A percentile compares a stretch with the other conserved stretches of the same genome.
Conservation (phyloP, 1,140 invertebrate species). For the Drosophila virilis region DNA sequence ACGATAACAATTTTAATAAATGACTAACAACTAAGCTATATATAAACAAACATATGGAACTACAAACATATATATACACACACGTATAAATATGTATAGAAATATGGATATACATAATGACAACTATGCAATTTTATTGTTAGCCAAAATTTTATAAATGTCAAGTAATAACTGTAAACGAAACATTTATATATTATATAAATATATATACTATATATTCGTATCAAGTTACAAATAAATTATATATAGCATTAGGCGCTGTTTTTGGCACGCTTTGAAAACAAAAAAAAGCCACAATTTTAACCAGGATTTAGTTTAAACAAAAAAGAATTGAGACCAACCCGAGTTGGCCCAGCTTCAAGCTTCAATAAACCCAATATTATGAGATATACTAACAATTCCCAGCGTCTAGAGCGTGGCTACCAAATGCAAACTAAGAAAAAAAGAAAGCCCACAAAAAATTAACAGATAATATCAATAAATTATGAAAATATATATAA, state of each 20-base stretch:
- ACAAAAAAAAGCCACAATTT: background rate
- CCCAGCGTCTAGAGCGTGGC: conserved; percentile 59
- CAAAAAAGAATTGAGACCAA: conserved; percentile 10
- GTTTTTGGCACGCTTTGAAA: conserved; percentile 37
- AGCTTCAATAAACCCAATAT: conserved; percentile 39
- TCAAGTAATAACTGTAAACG: conserved; percentile 76
- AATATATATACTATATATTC: conserved; percentile 35
- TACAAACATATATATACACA: conserved; percentile 32
- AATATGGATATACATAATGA: conserved; percentile 19
- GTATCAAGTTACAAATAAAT: conserved; percentile 34
- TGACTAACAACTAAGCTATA: conserved; percentile 26
- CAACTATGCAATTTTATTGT: conserved; percentile 80
- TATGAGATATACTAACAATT: conserved; percentile 32
- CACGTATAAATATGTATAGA: conserved; percentile 4
- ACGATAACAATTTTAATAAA: conserved; percentile 43
- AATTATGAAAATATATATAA: conserved; percentile 63
- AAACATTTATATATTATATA: conserved; percentile 72
- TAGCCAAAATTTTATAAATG: conserved; percentile 83
- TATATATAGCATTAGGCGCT: conserved; percentile 60
- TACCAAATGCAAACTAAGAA: conserved; percentile 46
- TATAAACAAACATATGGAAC: conserved; percentile 46
- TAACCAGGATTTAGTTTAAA: conserved; percentile 44
- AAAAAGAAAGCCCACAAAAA: conserved; percentile 8
- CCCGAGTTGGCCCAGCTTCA: conserved; percentile 43
- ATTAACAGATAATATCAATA: conserved; percentile 55